These are phyloP conservation scores for Eupsilia transversa DNA, from an alignment of 2,888 invertebrate genomes.

Conservation along the genomic window DNA sequence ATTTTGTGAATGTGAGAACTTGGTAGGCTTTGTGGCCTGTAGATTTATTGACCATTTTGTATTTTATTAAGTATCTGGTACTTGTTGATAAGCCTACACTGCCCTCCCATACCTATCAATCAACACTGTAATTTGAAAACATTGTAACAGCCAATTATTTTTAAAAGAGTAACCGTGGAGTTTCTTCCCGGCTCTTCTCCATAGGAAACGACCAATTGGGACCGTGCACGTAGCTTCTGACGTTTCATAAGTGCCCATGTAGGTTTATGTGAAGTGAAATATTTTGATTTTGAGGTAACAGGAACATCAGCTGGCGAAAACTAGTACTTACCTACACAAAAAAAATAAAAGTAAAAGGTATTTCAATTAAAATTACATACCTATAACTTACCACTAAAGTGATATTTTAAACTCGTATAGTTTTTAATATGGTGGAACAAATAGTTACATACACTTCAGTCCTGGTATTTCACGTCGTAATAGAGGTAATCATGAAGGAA, in stretches of 20 bases:
- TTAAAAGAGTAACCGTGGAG: too few species aligned
- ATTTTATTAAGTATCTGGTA: too few species aligned
- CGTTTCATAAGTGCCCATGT: neutral
- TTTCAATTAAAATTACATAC: neutral
- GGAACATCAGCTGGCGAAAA: neutral
- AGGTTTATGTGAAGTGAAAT: too few species aligned
- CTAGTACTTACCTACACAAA: neutral
- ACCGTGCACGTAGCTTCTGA: neutral
- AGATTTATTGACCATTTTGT: too few species aligned
- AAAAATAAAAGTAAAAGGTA: neutral
- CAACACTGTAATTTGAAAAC: too few species aligned
- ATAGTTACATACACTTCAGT: neutral
- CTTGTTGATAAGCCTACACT: too few species aligned
- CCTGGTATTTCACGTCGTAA: neutral
- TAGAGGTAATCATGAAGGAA: neutral
- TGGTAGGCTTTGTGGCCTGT: too few species aligned
- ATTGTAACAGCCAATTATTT: too few species aligned
- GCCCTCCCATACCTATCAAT: too few species aligned
- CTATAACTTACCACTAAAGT: neutral
- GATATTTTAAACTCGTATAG: conserved; percentile 2
- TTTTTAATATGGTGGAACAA: conserved; percentile 3
- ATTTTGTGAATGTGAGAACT: too few species aligned
- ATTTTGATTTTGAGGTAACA: neutral
- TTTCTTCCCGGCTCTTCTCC: neutral
- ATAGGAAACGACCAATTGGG: neutral